Conservation (phyloP, 2,113 vertebrate genomes). For the Pogona vitticeps region DNA sequence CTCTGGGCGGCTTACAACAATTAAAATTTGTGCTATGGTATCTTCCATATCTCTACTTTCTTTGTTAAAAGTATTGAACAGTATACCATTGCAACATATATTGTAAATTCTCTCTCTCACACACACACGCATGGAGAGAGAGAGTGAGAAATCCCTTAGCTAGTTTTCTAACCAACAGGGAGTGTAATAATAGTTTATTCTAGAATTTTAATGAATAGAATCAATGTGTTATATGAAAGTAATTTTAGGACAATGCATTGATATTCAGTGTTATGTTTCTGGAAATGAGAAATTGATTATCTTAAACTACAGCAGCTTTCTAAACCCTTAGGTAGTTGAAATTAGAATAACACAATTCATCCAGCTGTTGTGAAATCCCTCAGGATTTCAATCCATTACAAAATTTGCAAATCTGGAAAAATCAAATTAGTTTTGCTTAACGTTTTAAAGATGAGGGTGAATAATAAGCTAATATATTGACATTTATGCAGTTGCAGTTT, state of each 20-base stretch:
- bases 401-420: constrained; percentile 74
- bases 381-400: constrained; percentile 69
- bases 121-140: neutral
- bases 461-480: constrained; percentile 55
- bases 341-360: constrained; percentile 74
- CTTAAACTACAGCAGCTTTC: constrained; percentile 69
- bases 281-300: constrained; percentile 73
- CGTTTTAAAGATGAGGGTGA: constrained; percentile 60
- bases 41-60: neutral
- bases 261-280: constrained; percentile 64
- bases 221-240: constrained; percentile 43
- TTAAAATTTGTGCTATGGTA: neutral
- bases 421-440: constrained; percentile 69
- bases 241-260: constrained; percentile 45
- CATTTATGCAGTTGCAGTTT: constrained; percentile 37
- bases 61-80: neutral
- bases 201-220: constrained; percentile 61
- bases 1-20: too few species aligned
- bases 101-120: neutral
- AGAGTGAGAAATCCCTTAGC: neutral
- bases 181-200: constrained; percentile 21
- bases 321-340: constrained; percentile 71
- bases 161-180: constrained; percentile 9
- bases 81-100: neutral
- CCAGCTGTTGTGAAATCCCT: constrained; percentile 73